These are phyloP conservation scores for Prostheceraeus crozeri DNA, from an alignment of 2,888 invertebrate genomes.

Conservation along the genomic window DNA sequence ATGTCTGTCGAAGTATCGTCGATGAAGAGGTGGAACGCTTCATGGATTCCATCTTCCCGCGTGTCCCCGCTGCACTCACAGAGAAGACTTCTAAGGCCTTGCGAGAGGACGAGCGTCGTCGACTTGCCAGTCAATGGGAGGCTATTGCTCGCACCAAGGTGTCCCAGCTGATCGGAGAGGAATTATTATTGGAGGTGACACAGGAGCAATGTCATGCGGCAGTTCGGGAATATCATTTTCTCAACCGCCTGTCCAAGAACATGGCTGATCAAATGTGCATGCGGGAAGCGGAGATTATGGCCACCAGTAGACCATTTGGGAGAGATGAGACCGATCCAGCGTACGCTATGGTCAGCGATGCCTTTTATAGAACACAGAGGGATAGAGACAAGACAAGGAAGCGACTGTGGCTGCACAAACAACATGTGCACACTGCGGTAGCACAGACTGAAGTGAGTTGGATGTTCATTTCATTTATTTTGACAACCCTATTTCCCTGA, in stretches of 20 bases:
- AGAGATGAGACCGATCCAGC: slow-evolving; percentile 44
- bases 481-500: too few relatives aligned
- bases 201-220: slow-evolving; percentile 43
- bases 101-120: slow-evolving; percentile 40
- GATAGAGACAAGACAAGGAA: slow-evolving; percentile 45
- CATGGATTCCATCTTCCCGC: too few relatives aligned
- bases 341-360: slow-evolving; percentile 47
- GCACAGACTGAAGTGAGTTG: too few relatives aligned
- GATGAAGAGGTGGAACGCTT: slow-evolving; percentile 47
- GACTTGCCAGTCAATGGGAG: slow-evolving; percentile 43
- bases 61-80: too few relatives aligned
- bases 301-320: slow-evolving; percentile 36
- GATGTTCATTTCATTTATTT: too few relatives aligned
- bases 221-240: slow-evolving; percentile 44
- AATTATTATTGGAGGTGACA: slow-evolving; percentile 45
- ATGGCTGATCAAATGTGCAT: slow-evolving; percentile 44
- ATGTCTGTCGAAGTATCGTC: slow-evolving; percentile 42
- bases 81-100: too few relatives aligned
- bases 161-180: slow-evolving; percentile 47
- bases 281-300: slow-evolving; percentile 44
- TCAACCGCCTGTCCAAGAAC: slow-evolving; percentile 45
- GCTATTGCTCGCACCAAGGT: slow-evolving; percentile 44
- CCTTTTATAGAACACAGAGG: slow-evolving; percentile 44
- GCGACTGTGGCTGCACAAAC: slow-evolving; percentile 44
- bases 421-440: too few relatives aligned